phyloP scores from a whole-genome alignment of 2,888 invertebrate genomes.

The Polyploca ridens region DNA sequence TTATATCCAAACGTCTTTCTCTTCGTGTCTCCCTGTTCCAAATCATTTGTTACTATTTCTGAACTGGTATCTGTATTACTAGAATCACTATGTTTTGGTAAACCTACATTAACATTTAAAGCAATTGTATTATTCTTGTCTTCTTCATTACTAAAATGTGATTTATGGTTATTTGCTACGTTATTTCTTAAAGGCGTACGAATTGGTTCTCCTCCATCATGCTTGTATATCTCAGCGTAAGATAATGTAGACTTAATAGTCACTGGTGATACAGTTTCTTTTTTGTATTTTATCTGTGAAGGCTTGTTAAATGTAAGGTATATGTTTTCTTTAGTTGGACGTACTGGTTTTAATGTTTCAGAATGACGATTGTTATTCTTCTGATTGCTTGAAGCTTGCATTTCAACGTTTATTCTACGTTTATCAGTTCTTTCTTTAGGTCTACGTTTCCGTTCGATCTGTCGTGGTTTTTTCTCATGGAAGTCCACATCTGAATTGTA shows the following conservation, averaged over 20 bases:
- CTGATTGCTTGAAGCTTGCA: background rate
- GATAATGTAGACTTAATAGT: no score
- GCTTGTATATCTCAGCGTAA: no score
- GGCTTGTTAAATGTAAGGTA: conserved; percentile 1
- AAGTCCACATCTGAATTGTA: background rate
- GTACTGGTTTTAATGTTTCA: background rate
- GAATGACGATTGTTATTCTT: background rate
- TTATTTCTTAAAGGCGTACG: no score
- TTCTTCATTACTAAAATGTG: no score
- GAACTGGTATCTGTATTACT: no score
- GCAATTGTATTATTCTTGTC: no score
- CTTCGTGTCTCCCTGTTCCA: conserved; percentile 11
- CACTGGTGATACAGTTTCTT: no score
- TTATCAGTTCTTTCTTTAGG: background rate
- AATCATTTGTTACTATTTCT: no score
- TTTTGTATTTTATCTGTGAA: background rate
- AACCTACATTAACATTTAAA: no score
- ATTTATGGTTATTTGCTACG: no score
- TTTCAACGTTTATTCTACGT: background rate
- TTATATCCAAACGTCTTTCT: conserved; percentile 22
- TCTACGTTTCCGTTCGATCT: background rate
- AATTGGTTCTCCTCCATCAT: no score
- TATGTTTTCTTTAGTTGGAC: background rate
- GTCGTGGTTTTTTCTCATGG: background rate
- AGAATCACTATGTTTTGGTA: no score